Evolutionary conservation across 2,888 invertebrate genomes (phyloP).

Genomic region (Villa cingulata): DNA sequence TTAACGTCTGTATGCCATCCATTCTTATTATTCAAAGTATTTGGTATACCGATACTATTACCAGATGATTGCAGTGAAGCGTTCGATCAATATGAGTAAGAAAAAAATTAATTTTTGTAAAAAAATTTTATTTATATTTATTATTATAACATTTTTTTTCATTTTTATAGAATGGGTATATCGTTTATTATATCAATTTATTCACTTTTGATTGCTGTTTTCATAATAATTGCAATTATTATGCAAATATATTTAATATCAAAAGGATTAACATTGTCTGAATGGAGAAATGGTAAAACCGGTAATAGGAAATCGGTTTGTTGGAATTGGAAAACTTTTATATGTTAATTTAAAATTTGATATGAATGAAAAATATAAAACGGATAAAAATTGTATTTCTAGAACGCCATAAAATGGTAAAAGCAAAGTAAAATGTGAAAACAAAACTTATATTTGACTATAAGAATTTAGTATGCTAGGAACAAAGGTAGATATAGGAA

Average conservation of each 20-base stretch:
- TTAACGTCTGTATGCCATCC: constrained; percentile 82
- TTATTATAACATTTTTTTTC: constrained; percentile 7
- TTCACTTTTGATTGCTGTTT: constrained; percentile 37
- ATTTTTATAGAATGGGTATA: constrained; percentile 39
- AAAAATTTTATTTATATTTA: neutral
- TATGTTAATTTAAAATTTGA: constrained; percentile 13
- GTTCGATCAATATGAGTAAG: constrained; percentile 64
- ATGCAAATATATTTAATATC: constrained; percentile 38
- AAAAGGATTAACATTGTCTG: constrained; percentile 38
- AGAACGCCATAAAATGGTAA: no score
- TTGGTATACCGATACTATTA: constrained; percentile 44
- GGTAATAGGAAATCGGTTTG: constrained; percentile 22
- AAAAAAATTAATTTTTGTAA: constrained; percentile 15
- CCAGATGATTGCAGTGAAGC: constrained; percentile 77
- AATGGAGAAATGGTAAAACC: constrained; percentile 32
- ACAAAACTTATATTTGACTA: no score
- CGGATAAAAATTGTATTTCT: no score
- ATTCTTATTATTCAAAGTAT: constrained; percentile 33
- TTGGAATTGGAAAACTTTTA: constrained; percentile 25
- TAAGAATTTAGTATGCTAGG: no score
- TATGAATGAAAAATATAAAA: no score
- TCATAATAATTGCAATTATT: constrained; percentile 37
- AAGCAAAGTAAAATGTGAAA: no score
- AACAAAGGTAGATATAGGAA: no score
- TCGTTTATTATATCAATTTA: constrained; percentile 45